Evolutionary conservation across 2,113 vertebrate species (phyloP).

Genomic region (Sebastes fasciatus): DNA sequence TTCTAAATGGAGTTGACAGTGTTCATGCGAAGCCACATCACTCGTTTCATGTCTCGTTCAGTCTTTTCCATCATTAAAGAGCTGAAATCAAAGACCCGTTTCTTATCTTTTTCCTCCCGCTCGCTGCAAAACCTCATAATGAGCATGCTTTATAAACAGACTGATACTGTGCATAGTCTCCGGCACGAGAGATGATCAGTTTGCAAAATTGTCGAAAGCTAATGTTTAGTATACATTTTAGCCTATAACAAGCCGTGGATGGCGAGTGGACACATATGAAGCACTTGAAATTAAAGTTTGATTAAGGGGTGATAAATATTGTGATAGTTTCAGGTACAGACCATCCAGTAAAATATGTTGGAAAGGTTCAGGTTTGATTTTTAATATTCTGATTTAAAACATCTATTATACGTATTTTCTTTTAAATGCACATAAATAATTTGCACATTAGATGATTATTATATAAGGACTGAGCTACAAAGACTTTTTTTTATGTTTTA

Average conservation of each 20-base stretch:
- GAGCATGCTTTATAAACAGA: background rate
- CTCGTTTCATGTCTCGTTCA: constrained; percentile 40
- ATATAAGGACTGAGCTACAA: background rate
- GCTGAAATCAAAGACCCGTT: constrained; percentile 29
- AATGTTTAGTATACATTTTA: background rate
- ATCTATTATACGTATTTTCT: too few relatives aligned
- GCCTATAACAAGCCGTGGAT: background rate
- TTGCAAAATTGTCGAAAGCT: background rate
- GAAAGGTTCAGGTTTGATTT: too few relatives aligned
- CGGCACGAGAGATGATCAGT: background rate
- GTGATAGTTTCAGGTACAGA: background rate
- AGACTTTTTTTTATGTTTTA: background rate
- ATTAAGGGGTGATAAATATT: background rate
- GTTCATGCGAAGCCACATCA: constrained; percentile 44
- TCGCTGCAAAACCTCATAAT: background rate
- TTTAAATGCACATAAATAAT: background rate
- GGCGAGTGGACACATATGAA: background rate
- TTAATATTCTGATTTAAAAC: too few relatives aligned
- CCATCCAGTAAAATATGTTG: too few relatives aligned
- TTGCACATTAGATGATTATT: background rate
- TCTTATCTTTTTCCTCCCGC: background rate
- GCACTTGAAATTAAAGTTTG: background rate
- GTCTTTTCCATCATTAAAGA: constrained; percentile 73
- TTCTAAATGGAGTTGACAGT: too few relatives aligned
- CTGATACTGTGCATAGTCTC: background rate